Evolutionary conservation across 2,888 invertebrate genomes (phyloP), one percentile per base, ranked within the genome.

Genomic region (Eupithecia inturbata): DNA sequence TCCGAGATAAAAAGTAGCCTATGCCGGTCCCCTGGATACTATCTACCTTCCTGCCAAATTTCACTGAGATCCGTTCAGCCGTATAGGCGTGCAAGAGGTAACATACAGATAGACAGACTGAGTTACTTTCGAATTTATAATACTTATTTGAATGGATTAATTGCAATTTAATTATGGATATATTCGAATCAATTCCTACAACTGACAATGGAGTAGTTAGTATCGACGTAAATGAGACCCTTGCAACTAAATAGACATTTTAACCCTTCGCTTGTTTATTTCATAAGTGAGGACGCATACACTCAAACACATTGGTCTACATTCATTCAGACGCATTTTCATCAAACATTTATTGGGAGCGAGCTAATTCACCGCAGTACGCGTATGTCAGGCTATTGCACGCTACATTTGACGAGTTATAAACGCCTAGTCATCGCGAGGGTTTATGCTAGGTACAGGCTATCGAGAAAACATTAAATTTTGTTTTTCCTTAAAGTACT

Each of bases 371-470:
- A 57, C n/a, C 10, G 22, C 57, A 26, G 57, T 19, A 19, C 31
- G 19, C 6, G 68, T 71, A 60, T 45, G 41, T 53, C 19, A n/a
- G 68, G 69, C 68, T 71, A 77, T 77, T 74, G 75, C 53, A 67
- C 53, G 73, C 69, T 71, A 66, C 67, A 73, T 68, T 77, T 68
- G 76, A 77, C 66, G 60, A 66, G 72, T 70, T 71, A 67, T 72
- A 77, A 78, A 74, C 69, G 75, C 71, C 69, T 77, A 73, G 70
- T 78, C 80, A 79, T 79, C 74, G 72, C 71, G 70, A 74, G 26
- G 57, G 62, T 31, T 72, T 67, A 73, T 72, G 74, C 67, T n/a
- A 22, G 57, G 70, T 75, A 74, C 72, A 78, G 77, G 77, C 71
- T 63, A 45, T n/a, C 45, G 41, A 28, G 28, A 41, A 41, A 41